Conservation (phyloP, 2,888 invertebrate genomes). For the Diaprepes abbreviatus region DNA sequence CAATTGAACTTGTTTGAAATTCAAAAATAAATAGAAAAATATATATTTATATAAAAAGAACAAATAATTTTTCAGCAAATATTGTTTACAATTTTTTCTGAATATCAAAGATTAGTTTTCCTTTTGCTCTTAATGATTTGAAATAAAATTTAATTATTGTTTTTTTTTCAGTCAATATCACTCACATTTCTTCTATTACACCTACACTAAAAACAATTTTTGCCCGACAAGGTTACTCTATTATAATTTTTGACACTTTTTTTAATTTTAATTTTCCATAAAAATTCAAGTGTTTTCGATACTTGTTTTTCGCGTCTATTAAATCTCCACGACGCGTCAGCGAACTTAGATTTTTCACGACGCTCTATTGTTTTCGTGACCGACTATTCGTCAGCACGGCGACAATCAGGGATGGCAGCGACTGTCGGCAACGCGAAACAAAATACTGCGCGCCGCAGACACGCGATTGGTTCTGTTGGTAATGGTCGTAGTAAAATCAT, state of each 20-base stretch:
- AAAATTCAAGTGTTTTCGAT: not conserved
- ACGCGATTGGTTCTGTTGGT: constrained; percentile 37
- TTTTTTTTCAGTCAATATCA: not conserved
- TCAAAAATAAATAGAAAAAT: too few relatives aligned
- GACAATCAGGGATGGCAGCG: constrained; percentile 29
- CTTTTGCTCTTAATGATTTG: too few relatives aligned
- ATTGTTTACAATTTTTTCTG: too few relatives aligned
- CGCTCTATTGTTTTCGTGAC: constrained; percentile 31
- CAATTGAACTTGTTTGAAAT: too few relatives aligned
- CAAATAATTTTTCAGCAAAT: too few relatives aligned
- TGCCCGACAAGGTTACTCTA: not conserved
- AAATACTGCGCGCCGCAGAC: constrained; percentile 39
- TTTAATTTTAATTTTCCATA: not conserved
- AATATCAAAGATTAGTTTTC: too few relatives aligned
- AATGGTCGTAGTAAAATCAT: constrained; percentile 40
- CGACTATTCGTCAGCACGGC: constrained; percentile 12
- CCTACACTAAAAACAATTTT: not conserved
- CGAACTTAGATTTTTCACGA: constrained; percentile 22
- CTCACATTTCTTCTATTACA: not conserved
- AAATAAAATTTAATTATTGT: too few relatives aligned
- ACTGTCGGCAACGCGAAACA: constrained; percentile 33
- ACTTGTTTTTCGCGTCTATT: constrained; percentile 1
- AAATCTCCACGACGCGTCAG: constrained; percentile 24
- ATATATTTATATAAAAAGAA: too few relatives aligned
- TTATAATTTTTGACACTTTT: not conserved